Evolutionary conservation across 2,113 vertebrate species (phyloP), one percentile per base, ranked within the genome.

Genomic region (Camelus dromedarius): DNA sequence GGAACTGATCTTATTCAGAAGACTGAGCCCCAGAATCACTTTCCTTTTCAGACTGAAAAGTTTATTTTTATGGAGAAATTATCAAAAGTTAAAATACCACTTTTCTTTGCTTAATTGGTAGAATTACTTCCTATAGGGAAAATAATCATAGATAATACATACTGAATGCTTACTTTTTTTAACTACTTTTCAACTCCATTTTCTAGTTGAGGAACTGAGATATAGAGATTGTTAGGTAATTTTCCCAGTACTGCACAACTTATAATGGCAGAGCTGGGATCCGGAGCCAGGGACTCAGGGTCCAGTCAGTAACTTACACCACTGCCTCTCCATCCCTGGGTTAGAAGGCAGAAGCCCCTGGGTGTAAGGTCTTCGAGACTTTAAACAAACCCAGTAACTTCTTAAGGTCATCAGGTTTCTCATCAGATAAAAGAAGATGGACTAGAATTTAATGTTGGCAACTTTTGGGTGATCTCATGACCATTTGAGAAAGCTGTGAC

Each of bases 11-110:
- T 6, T 50, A 7, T 69, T 92, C 11, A 35, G 18, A 81, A 91
- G 2, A 69, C 38, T 62, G 8, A 69, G 5, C 35, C n/a, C 90
- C 35, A 48, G 8, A 15, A 11, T 50, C 20, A 81, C 50, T 79
- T 88, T 83, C 30, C n/a, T 60, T 91, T 91, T 75, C 50, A 84
- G 52, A 79, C 4, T 20, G 8, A 81, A 87, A 92, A 54, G 15
- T 32, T 52, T 77, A 12, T 26, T 62, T 48, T 84, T 66, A 20
- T 75, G 20, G 42, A 15, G 32, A 84, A 67, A 90, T 54, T 26
- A 76, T 12, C 38, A 35, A 46, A 58, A 56, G 20, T 50, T 75
- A 69, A 38, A 32, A 24, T 54, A 38, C 10, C 22, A 42, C 15
- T 12, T 56, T 58, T 87, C 35, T 88, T 80, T 80, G 56, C 46